Percentiles rank a stretch among this genome's conserved stretches.
Evolutionary conservation across 1,140 invertebrate species (phyloP).

Genomic region (Prorops nasuta): DNA sequence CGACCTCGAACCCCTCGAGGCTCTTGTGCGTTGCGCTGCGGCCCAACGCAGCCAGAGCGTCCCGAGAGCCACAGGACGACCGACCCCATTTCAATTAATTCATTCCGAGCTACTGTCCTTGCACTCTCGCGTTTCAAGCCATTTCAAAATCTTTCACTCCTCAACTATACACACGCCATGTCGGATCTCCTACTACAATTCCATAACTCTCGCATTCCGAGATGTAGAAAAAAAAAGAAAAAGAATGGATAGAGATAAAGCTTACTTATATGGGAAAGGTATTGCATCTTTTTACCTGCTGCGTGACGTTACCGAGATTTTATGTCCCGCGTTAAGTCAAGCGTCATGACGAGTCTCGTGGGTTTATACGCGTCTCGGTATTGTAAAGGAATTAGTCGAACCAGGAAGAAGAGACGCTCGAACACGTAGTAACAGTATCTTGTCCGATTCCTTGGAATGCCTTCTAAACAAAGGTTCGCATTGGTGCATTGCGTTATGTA

Average conservation of each 20-base stretch:
- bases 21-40: too few relatives aligned
- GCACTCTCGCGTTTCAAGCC: constrained; percentile 24
- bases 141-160: constrained; percentile 25
- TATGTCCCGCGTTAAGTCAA: too few relatives aligned
- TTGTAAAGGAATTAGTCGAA: not conserved
- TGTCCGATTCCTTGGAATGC: constrained; percentile 1
- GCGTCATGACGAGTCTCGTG: too few relatives aligned
- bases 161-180: too few relatives aligned
- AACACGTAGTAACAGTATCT: not conserved
- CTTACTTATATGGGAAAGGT: too few relatives aligned
- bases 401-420: not conserved
- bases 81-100: constrained; percentile 19
- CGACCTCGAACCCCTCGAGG: too few relatives aligned
- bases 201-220: too few relatives aligned
- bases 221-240: not conserved
- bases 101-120: constrained; percentile 22
- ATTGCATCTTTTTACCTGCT: too few relatives aligned
- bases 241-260: not conserved
- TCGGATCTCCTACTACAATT: too few relatives aligned
- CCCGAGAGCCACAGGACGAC: not conserved
- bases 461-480: constrained; percentile 36
- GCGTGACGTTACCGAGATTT: too few relatives aligned
- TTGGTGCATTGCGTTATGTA: constrained; percentile 33
- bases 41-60: too few relatives aligned
- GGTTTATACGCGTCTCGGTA: too few relatives aligned